Base-by-base conservation (phyloP, 2,797 vertebrate species). In the Leucoraja ocellata region DNA sequence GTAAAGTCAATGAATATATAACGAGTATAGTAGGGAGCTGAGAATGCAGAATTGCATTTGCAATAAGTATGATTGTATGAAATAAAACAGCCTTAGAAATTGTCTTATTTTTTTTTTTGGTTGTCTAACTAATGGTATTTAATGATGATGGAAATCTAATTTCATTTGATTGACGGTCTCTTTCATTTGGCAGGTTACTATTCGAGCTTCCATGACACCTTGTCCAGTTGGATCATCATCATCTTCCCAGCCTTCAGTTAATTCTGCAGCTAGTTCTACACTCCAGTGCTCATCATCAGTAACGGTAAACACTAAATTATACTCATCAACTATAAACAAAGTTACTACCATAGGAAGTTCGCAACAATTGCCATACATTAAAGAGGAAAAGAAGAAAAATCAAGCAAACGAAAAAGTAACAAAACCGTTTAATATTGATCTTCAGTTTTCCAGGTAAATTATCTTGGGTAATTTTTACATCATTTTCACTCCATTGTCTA, bases 151-250 rank as follows among this genome's bases (percentile, higher is more conserved):
- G 16, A 36, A 39, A 58, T 54, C 13, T 23, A n/a, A 21, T 73
- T 21, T 88, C 36, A 74, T 74, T 39, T 76, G 13, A 92, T 58
- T 46, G 13, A 74, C 13, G 1, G 2, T 21, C 73, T 39, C 16
- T 84, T 84, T 46, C 32, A 90, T 63, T 14, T 74, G 73, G 76
- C 94, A 99, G 99, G 98, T 99, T 93, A 99, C 99, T 77, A 99
- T 99, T 95, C 97, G 99, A 95, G 98, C 99, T 78, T 99, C 99
- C 65, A 93, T 98, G 94, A 96, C 95, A 94, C 95, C 96, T 94
- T 96, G 95, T 94, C 96, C 94, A 58, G 97, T 96, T 93, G 97
- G 96, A 93, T 94, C 96, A 2, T 95, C 97, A 93, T 94, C 96
- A 2, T 95, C 97, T 81, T 77, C 95, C 83, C 94, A 94, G 11